Base-by-base conservation (phyloP, 2,888 invertebrate genomes). In the Belgica antarctica region DNA sequence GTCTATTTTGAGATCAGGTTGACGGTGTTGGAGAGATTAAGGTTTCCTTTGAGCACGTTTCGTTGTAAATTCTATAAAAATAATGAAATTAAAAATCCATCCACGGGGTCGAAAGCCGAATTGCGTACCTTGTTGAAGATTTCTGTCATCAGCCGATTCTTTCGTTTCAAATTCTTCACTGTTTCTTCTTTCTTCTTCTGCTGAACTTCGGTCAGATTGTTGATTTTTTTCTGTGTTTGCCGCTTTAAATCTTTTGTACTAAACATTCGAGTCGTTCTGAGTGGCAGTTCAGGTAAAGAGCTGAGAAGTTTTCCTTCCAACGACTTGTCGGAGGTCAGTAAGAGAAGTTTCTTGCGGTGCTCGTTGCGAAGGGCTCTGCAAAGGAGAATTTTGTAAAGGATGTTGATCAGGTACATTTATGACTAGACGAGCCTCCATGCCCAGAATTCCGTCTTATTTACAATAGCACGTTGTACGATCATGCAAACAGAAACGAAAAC, bases 21-120 rank as follows among this genome's bases (percentile, higher is more conserved):
- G 5, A 70, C 70, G 2, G 61, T 70, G 17, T 70, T 70, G 7
- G 70, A 70, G 5, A 70, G 27, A 61, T 61, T 61, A 12, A 61
- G 17, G n/a, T 70, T 59, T 27, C 70, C 70, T 36, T 61, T 59
- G 17, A 70, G 28, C 15, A 70, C 70, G 19, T 70, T 70, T 10
- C 46, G 31, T 31, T 70, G 70, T 1, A 70, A 17, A 70, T 70
- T 70, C 19, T 62, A 15, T 27, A 62, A 62, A 27, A 28, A 25
- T 28, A 4, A 62, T 28, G 5, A 25, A 28, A 15, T 27, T 25
- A 62, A 62, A 22, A 24, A 5, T n/a, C 7, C 22, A 22, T 8
- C 3, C 17, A 59, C 22, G 22, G 12, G 10, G 5, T 10, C 7
- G 7, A 24, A 24, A 7, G 17, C 3, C 15, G n/a, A n/a, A n/a